A percentile compares a stretch with the other conserved stretches of the same genome.
Conservation (phyloP, 2,113 vertebrate species). For the Siniperca chuatsi region DNA sequence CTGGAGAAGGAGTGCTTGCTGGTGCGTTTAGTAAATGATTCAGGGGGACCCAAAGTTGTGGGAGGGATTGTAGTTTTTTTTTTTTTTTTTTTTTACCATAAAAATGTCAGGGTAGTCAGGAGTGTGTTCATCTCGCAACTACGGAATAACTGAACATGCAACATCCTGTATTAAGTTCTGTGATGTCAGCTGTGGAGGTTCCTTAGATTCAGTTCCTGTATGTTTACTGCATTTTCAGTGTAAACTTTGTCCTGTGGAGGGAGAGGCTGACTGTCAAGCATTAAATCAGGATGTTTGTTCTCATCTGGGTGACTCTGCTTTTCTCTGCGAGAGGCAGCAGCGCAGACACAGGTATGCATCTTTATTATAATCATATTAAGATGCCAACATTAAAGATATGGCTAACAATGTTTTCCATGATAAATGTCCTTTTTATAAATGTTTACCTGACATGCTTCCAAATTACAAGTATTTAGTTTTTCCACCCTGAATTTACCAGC, state of each 20-base stretch:
- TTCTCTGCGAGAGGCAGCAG: not conserved
- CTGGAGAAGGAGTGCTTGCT: not conserved
- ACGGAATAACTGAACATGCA: not conserved
- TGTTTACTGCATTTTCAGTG: not conserved
- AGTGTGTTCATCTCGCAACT: not conserved
- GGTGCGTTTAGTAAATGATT: not conserved
- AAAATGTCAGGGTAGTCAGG: not conserved
- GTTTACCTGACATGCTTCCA: not conserved
- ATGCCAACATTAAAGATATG: not conserved
- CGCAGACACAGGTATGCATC: conserved; percentile 42
- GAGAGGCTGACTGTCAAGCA: not conserved
- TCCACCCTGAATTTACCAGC: no score
- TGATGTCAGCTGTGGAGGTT: conserved; percentile 2
- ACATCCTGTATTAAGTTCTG: conserved; percentile 18
- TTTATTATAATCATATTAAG: not conserved
- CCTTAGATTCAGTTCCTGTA: not conserved
- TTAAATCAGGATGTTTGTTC: conserved; percentile 49
- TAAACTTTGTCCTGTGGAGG: not conserved
- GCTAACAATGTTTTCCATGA: not conserved
- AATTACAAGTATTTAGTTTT: not conserved
- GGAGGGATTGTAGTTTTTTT: not conserved
- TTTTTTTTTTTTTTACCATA: no score
- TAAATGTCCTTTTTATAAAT: not conserved
- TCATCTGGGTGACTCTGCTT: conserved; percentile 44
- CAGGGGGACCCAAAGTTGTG: no score